Evolutionary conservation across 2,113 vertebrate genomes (phyloP).

Genomic region (Ploceus nigricollis): DNA sequence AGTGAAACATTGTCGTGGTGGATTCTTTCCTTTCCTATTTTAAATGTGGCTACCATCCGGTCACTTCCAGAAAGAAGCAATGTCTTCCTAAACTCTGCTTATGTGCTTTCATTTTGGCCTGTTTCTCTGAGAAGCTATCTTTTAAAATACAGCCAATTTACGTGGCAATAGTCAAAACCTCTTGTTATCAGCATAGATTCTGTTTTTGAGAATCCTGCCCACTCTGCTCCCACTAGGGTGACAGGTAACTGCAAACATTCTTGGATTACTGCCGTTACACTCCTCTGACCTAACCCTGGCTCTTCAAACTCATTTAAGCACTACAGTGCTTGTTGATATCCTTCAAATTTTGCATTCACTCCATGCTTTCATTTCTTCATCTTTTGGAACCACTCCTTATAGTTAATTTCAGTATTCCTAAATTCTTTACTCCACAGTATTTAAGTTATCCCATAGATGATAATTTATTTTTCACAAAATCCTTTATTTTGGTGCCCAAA

Average conservation of each 20-base stretch:
- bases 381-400: background rate
- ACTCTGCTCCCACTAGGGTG: accelerated
- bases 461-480: background rate
- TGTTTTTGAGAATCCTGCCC: background rate
- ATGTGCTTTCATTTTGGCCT: background rate
- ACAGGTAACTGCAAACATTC: background rate
- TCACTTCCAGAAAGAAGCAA: background rate
- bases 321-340: background rate
- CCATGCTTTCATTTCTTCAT: background rate
- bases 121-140: background rate
- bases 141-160: background rate
- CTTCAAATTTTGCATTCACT: background rate
- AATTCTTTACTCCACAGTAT: background rate
- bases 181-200: background rate
- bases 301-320: background rate
- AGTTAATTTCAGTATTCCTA: background rate
- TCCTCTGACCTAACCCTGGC: background rate
- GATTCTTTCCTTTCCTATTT: background rate
- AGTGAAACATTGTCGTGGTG: background rate
- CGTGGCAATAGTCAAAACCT: accelerated
- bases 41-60: background rate
- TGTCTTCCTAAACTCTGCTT: background rate
- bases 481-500: background rate
- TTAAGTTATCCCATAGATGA: background rate
- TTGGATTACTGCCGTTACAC: background rate